Evolutionary conservation across 2,888 invertebrate genomes (phyloP).

Genomic region (Lottia scabra): DNA sequence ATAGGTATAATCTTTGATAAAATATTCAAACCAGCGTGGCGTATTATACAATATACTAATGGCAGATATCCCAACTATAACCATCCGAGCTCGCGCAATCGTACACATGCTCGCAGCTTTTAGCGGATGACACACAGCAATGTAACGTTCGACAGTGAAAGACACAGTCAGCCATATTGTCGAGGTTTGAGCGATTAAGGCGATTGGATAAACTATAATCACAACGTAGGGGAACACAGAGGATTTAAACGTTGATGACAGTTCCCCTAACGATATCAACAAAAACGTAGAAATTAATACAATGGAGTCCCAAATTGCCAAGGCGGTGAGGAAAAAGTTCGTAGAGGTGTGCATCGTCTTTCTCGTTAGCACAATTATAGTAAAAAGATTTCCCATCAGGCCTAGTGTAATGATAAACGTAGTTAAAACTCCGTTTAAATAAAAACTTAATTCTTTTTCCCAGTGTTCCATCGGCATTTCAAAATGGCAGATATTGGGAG

Average conservation of each 20-base stretch:
- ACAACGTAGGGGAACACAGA: conserved; percentile 59
- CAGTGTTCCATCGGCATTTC: conserved; percentile 11
- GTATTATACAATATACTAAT: conserved; percentile 89
- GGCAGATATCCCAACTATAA: conserved; percentile 84
- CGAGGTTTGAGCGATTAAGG: conserved; percentile 89
- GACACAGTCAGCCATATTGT: conserved; percentile 86
- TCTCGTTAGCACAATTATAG: conserved; percentile 73
- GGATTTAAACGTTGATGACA: conserved; percentile 44
- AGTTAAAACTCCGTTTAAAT: conserved; percentile 57
- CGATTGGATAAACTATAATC: conserved; percentile 76
- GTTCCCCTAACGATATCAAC: conserved; percentile 56
- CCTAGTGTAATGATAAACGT: conserved; percentile 73
- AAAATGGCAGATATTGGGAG: background rate
- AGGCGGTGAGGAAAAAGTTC: conserved; percentile 71
- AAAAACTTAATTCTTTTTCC: conserved; percentile 29
- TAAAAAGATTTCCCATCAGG: conserved; percentile 76
- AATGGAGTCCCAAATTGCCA: conserved; percentile 67
- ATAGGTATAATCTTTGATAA: conserved; percentile 24
- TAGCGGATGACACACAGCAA: conserved; percentile 82
- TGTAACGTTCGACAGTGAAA: conserved; percentile 87
- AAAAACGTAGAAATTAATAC: conserved; percentile 61
- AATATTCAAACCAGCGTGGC: conserved; percentile 75
- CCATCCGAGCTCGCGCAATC: conserved; percentile 85
- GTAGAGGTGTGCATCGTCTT: conserved; percentile 82
- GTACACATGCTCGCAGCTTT: conserved; percentile 91